Evolutionary conservation across 2,797 vertebrate genomes (phyloP).

Genomic region (Pampus argenteus): DNA sequence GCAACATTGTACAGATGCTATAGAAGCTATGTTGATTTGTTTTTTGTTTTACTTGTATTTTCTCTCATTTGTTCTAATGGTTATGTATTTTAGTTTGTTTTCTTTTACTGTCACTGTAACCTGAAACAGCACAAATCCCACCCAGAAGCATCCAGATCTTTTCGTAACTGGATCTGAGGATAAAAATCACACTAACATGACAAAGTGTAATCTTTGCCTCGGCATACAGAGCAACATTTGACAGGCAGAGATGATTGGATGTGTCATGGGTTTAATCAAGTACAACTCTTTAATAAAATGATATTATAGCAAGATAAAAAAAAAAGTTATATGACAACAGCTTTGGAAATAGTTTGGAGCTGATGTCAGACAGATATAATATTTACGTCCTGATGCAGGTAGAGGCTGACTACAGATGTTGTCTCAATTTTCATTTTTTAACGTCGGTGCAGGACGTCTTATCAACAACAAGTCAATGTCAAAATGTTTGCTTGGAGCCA

Average conservation of each 20-base stretch:
- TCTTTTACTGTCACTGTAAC: too few species aligned
- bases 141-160: not conserved
- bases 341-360: slow-evolving; percentile 1
- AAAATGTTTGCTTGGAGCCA: slow-evolving; percentile 58
- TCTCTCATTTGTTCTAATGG: too few species aligned
- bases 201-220: slow-evolving; percentile 4
- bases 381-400: slow-evolving; percentile 8
- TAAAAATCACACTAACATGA: slow-evolving; percentile 26
- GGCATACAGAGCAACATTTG: not conserved
- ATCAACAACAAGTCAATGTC: slow-evolving; percentile 60
- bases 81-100: too few species aligned
- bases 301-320: slow-evolving; percentile 14
- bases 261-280: not conserved
- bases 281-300: not conserved
- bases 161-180: not conserved
- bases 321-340: slow-evolving; percentile 12
- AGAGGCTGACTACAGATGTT: slow-evolving; percentile 22
- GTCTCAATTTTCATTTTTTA: slow-evolving; percentile 31
- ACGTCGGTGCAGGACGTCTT: not conserved
- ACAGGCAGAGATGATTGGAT: slow-evolving; percentile 10
- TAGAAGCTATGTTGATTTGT: too few species aligned
- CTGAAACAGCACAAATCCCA: slow-evolving; percentile 27
- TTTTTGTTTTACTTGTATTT: too few species aligned
- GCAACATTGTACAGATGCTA: too few species aligned
- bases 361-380: slow-evolving; percentile 12